Conservation (phyloP, 2,888 invertebrate species). For the Tholera decimalis region DNA sequence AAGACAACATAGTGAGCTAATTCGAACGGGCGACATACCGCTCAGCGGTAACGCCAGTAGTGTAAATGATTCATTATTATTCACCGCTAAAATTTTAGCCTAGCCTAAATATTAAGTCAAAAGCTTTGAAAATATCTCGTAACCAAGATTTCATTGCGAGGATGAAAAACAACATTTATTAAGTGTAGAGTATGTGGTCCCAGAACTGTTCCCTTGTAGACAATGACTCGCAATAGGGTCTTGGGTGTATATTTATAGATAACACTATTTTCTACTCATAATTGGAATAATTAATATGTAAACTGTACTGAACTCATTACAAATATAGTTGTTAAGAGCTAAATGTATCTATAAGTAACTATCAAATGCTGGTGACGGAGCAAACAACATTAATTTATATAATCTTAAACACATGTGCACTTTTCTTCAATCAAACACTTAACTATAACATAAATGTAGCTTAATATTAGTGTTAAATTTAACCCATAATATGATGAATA, state of each 20-base stretch:
- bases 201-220: slow-evolving; percentile 48
- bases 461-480: slow-evolving; percentile 80
- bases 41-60: slow-evolving; percentile 76
- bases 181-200: slow-evolving; percentile 26
- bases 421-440: slow-evolving; percentile 72
- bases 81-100: slow-evolving; percentile 73
- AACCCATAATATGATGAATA: slow-evolving; percentile 89
- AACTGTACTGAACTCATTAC: slow-evolving; percentile 78
- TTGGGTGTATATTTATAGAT: slow-evolving; percentile 61
- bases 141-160: slow-evolving; percentile 55
- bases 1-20: slow-evolving; percentile 90
- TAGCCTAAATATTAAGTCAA: slow-evolving; percentile 68
- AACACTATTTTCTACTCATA: slow-evolving; percentile 70
- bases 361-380: slow-evolving; percentile 85
- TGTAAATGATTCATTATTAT: slow-evolving; percentile 73
- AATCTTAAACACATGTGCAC: slow-evolving; percentile 74
- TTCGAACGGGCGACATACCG: slow-evolving; percentile 71
- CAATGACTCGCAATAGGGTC: slow-evolving; percentile 53
- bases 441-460: slow-evolving; percentile 69
- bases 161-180: slow-evolving; percentile 20
- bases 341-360: slow-evolving; percentile 75
- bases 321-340: slow-evolving; percentile 71
- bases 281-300: slow-evolving; percentile 66
- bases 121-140: slow-evolving; percentile 64
- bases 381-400: slow-evolving; percentile 74